phyloP scores from a whole-genome alignment of 2,888 invertebrate genomes.

The Caenorhabditis uteleia region DNA sequence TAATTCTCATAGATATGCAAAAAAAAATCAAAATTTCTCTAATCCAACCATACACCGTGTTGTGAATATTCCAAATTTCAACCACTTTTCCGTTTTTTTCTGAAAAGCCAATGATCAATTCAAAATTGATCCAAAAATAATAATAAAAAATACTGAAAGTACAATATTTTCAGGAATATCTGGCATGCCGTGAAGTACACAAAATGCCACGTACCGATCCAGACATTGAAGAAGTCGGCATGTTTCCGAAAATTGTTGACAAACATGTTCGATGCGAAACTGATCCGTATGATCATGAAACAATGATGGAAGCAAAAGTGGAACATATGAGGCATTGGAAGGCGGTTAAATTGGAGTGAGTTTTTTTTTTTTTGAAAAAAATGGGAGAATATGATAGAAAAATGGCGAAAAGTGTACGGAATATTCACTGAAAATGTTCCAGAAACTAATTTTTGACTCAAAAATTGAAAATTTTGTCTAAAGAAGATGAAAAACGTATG shows the following conservation, averaged over 20 bases:
- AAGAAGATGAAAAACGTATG: no score
- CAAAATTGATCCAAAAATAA: background rate
- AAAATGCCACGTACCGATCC: constrained; percentile 49
- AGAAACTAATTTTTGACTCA: background rate
- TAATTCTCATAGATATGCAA: no score
- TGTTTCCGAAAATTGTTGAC: constrained; percentile 15
- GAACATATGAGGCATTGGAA: constrained; percentile 59
- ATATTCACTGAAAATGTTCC: background rate
- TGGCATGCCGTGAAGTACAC: constrained; percentile 55
- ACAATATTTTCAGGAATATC: constrained; percentile 42
- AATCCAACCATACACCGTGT: no score
- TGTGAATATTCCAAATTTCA: no score
- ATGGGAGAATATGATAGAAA: constrained; percentile 5
- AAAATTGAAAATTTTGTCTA: no score
- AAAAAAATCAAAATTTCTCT: no score
- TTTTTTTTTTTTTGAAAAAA: constrained; percentile 9
- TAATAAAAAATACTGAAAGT: background rate
- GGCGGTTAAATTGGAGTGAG: constrained; percentile 51
- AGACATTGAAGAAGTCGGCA: constrained; percentile 24
- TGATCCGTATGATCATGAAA: no score
- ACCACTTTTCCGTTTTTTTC: no score
- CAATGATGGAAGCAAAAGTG: constrained; percentile 10
- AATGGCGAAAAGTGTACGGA: background rate
- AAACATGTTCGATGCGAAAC: constrained; percentile 19
- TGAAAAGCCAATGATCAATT: no score